phyloP scores from a whole-genome alignment of 37 sponge, comb jelly and placozoan species.

The Geodia barretti region DNA sequence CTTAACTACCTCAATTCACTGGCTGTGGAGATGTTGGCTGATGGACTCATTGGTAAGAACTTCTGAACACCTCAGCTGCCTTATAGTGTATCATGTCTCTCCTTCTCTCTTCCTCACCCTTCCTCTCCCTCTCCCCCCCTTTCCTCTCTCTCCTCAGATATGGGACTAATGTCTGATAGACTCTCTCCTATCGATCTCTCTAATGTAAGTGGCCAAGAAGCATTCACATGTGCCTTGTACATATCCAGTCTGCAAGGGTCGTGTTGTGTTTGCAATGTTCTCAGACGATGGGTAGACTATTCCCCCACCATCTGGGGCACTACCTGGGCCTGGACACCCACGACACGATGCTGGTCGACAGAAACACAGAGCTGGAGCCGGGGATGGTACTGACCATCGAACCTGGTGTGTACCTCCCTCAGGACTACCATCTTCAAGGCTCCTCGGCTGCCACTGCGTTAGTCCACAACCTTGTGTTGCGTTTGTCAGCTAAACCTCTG shows the following conservation, averaged over 20 bases:
- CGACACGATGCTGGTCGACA: conserved; percentile 58
- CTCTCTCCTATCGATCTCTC: not conserved
- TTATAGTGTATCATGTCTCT: not conserved
- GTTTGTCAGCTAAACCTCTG: not conserved
- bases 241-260: too few relatives aligned
- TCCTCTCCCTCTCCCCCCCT: too few relatives aligned
- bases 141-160: not conserved
- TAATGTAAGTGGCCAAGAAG: not conserved
- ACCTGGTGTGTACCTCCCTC: conserved; percentile 76
- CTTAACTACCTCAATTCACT: conserved; percentile 61
- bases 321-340: conserved; percentile 85
- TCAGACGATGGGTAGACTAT: conserved; percentile 41
- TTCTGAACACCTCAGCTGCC: not conserved
- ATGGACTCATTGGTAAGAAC: conserved; percentile 42
- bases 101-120: not conserved
- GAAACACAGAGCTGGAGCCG: conserved; percentile 49
- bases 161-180: conserved; percentile 27
- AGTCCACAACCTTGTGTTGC: not conserved
- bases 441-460: conserved; percentile 18
- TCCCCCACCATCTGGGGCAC: conserved; percentile 85
- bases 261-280: too few relatives aligned
- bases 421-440: not conserved
- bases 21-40: conserved; percentile 26
- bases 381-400: conserved; percentile 85
- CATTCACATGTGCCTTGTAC: too few relatives aligned